Evolutionary conservation across 2,797 vertebrate species (phyloP).

Genomic region (Enteromius mattozi): DNA sequence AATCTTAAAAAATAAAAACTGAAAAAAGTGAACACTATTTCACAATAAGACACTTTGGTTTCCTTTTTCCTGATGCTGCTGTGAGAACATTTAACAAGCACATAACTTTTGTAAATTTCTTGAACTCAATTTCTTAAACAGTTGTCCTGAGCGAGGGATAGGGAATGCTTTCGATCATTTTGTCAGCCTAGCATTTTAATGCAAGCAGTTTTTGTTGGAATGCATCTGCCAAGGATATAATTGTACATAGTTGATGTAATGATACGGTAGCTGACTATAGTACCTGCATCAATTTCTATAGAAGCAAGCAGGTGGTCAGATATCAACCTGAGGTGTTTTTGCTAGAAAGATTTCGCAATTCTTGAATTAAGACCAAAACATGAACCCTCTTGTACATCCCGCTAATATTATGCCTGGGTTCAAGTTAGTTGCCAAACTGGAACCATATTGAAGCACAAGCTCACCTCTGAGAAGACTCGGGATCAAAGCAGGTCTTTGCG

Average conservation of each 20-base stretch:
- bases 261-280: not conserved
- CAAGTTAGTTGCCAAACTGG: not conserved
- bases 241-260: not conserved
- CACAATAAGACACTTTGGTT: constrained; percentile 45
- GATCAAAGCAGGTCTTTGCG: constrained; percentile 92
- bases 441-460: constrained; percentile 52
- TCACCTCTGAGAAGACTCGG: constrained; percentile 91
- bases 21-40: constrained; percentile 38
- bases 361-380: not conserved
- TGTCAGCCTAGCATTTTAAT: not conserved
- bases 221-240: not conserved
- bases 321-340: not conserved
- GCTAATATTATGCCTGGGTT: not conserved
- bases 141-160: not conserved
- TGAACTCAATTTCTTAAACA: not conserved
- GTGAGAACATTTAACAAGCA: constrained; percentile 45
- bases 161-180: not conserved
- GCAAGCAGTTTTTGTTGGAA: constrained; percentile 7
- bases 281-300: not conserved
- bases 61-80: constrained; percentile 38
- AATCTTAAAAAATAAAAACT: constrained; percentile 31
- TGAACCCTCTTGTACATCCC: not conserved
- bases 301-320: not conserved
- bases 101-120: constrained; percentile 26
- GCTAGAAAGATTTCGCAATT: not conserved